Evolutionary conservation across 2,888 invertebrate species (phyloP).

Genomic region (Macaria notata): DNA sequence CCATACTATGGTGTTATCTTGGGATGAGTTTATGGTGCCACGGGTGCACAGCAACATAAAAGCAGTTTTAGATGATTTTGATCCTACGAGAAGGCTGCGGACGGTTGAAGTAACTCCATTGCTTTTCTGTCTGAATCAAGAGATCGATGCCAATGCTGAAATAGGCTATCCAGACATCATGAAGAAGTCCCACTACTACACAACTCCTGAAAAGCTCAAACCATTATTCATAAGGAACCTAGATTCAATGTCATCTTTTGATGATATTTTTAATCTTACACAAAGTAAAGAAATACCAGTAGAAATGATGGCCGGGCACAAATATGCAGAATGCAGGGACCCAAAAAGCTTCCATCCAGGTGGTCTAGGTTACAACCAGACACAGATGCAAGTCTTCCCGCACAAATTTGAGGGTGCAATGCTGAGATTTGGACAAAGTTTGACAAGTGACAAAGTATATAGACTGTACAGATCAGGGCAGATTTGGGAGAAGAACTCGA

Average conservation of each 20-base stretch:
- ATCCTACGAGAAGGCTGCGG: slow-evolving; percentile 63
- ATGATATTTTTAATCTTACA: slow-evolving; percentile 64
- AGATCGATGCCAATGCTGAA: slow-evolving; percentile 71
- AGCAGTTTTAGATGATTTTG: slow-evolving; percentile 78
- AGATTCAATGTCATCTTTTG: slow-evolving; percentile 70
- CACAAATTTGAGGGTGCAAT: slow-evolving; percentile 79
- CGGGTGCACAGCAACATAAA: slow-evolving; percentile 79
- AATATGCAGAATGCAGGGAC: slow-evolving; percentile 75
- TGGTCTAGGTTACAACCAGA: slow-evolving; percentile 66
- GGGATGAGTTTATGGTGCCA: slow-evolving; percentile 86
- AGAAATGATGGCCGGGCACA: slow-evolving; percentile 67
- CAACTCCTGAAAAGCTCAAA: slow-evolving; percentile 52
- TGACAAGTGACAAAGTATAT: slow-evolving; percentile 74
- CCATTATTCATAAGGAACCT: slow-evolving; percentile 64
- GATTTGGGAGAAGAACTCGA: slow-evolving; percentile 70
- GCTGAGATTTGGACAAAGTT: slow-evolving; percentile 71
- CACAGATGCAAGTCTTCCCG: slow-evolving; percentile 72
- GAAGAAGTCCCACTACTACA: slow-evolving; percentile 74
- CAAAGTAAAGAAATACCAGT: slow-evolving; percentile 53
- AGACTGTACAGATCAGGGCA: slow-evolving; percentile 71
- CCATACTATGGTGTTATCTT: slow-evolving; percentile 80
- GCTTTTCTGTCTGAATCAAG: slow-evolving; percentile 72
- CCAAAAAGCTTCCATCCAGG: slow-evolving; percentile 56
- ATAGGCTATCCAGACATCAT: slow-evolving; percentile 66
- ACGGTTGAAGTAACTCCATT: slow-evolving; percentile 59